Conservation (phyloP, 2,113 vertebrate genomes). For the Hiodon alosoides region DNA sequence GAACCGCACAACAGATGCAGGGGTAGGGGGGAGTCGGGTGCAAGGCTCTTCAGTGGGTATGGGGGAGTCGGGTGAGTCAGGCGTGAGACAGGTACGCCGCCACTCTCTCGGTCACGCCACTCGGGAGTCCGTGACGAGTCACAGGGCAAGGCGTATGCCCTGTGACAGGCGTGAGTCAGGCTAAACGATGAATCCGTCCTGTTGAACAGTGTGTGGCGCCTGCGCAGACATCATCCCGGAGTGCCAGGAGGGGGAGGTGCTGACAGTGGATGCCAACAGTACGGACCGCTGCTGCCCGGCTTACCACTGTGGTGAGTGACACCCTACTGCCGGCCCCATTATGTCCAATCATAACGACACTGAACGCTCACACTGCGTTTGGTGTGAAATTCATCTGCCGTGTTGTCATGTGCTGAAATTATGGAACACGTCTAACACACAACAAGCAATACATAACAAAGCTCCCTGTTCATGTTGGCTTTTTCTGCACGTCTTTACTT, state of each 20-base stretch:
- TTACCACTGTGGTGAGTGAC: conserved; percentile 80
- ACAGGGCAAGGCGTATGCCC: too few relatives aligned
- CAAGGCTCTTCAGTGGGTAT: too few relatives aligned
- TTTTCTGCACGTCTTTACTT: too few relatives aligned
- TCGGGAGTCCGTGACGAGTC: too few relatives aligned
- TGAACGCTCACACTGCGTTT: background rate
- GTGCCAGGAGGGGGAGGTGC: conserved; percentile 79
- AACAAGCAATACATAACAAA: too few relatives aligned
- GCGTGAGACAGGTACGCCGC: too few relatives aligned
- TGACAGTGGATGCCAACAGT: conserved; percentile 73
- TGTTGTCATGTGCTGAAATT: background rate
- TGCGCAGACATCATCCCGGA: conserved; percentile 68
- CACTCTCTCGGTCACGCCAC: too few relatives aligned
- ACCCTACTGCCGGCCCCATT: background rate
- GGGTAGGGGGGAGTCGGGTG: too few relatives aligned
- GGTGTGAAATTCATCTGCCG: background rate
- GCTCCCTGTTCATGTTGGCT: too few relatives aligned
- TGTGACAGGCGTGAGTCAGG: too few relatives aligned
- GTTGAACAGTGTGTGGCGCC: conserved; percentile 67
- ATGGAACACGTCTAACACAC: background rate
- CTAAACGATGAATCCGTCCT: conserved; percentile 11
- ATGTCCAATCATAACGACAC: background rate
- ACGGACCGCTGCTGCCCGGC: conserved; percentile 84
- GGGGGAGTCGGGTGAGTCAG: too few relatives aligned
- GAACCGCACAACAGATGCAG: too few relatives aligned